Conservation (phyloP, 1,140 invertebrate genomes). For the Pantala flavescens region DNA sequence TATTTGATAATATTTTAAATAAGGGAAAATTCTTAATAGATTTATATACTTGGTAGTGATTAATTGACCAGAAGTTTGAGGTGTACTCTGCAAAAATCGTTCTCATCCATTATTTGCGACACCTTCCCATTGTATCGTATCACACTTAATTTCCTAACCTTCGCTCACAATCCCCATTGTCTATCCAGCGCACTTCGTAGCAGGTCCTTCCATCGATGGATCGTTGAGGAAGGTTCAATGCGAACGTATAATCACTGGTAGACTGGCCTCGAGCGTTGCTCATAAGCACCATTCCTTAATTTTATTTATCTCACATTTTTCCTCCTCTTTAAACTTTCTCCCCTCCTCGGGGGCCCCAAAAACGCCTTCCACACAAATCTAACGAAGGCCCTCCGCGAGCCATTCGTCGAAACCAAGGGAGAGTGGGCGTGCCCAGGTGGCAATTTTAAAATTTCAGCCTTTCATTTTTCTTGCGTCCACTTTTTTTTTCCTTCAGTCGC, state of each 20-base stretch:
- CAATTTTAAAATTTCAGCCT: not conserved
- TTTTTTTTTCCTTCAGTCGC: not conserved
- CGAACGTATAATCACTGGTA: not conserved
- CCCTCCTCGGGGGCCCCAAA: not conserved
- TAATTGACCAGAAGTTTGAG: too few species aligned
- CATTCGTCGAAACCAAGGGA: not conserved
- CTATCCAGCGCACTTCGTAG: too few species aligned
- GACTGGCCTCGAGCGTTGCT: not conserved
- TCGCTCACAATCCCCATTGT: too few species aligned
- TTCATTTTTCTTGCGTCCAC: constrained; percentile 6
- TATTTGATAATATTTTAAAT: too few species aligned
- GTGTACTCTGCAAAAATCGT: too few species aligned
- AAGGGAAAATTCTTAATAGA: too few species aligned
- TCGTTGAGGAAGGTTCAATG: not conserved
- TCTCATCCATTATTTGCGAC: too few species aligned
- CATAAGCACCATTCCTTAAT: not conserved
- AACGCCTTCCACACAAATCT: not conserved
- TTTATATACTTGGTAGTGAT: too few species aligned
- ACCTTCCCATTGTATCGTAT: too few species aligned
- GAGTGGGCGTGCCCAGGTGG: not conserved
- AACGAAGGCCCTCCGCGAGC: too few species aligned
- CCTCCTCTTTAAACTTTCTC: not conserved
- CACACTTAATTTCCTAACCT: too few species aligned
- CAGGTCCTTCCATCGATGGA: not conserved
- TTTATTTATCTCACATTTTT: not conserved